These are phyloP conservation scores for Pollicipes pollicipes DNA, from an alignment of 1,140 invertebrate genomes.

Conservation along the genomic window DNA sequence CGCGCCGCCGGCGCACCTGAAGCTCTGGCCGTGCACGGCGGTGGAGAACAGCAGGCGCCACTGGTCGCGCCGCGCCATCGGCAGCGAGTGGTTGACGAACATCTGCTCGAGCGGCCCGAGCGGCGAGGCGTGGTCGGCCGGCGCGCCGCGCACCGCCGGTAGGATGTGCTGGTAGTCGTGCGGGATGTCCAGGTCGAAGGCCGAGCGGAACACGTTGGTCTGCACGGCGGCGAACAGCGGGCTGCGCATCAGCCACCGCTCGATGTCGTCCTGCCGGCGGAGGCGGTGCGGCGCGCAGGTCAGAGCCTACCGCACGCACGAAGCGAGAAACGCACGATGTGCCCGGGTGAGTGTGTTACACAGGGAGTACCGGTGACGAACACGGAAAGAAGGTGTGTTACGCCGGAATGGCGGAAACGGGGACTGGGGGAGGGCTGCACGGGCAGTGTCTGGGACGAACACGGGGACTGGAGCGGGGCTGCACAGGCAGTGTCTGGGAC, in stretches of 20 bases:
- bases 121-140: background rate
- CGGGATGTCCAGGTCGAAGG: background rate
- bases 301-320: too few species aligned
- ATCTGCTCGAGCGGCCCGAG: background rate
- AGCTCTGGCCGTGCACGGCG: background rate
- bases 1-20: too few species aligned
- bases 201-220: background rate
- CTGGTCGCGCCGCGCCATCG: background rate
- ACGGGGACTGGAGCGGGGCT: too few species aligned
- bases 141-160: too few species aligned
- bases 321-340: too few species aligned
- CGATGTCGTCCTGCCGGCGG: background rate
- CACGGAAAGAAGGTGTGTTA: too few species aligned
- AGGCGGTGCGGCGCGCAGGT: background rate
- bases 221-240: background rate
- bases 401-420: too few species aligned
- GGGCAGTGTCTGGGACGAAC: too few species aligned
- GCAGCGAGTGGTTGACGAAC: background rate
- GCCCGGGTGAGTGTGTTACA: too few species aligned
- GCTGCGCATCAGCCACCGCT: background rate
- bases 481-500: too few species aligned
- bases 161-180: background rate
- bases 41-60: background rate
- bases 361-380: too few species aligned
- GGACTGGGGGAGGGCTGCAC: too few species aligned